Evolutionary conservation across 2,797 vertebrate species (phyloP), one percentile per base, ranked within the genome.

Genomic region (Enteromius treurensis): DNA sequence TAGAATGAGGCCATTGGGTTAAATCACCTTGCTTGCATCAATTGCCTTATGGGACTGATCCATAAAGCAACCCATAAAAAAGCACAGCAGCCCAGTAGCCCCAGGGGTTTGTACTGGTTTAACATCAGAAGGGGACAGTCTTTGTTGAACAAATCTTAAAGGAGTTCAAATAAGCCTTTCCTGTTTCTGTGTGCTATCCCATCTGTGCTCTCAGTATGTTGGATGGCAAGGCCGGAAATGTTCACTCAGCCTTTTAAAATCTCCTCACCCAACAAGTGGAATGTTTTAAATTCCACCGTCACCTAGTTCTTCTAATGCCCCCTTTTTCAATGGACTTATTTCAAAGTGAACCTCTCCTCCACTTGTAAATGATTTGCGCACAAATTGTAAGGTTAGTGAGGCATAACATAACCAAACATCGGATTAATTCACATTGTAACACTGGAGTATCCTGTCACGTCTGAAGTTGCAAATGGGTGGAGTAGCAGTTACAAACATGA

Each of bases 271-370:
- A 90, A 87, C 87, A 87, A 93, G 88, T 89, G 76, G 85, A 92
- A 92, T 91, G 85, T 89, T 91, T 93, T 70, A 91, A 88, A 94
- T 95, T 94, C 91, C 89, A 90, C 79, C 76, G 79, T 93, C 88
- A 92, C 90, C 90, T 90, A 90, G 85, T 90, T 91, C 68, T 89
- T 89, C 83, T 84, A 84, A 87, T 91, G 87, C 90, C 90, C 82
- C 90, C 21, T 26, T 15, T 79, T 11, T 21, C 1, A 15, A 11
- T 21, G 11, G 11, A 75, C 51, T 23, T 7, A 10, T 77, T 60
- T 8, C 37, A 62, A 26, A 60, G n/a, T 42, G 15, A 75, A 74
- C 21, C 75, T 77, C 86, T 47, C 86, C 86, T 86, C 58, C 37
- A 53, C 62, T 32, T 65, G 32, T 1, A 4, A n/a, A 45, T 45